Conservation (phyloP, 2,888 invertebrate genomes). For the Hypercompe scribonia region DNA sequence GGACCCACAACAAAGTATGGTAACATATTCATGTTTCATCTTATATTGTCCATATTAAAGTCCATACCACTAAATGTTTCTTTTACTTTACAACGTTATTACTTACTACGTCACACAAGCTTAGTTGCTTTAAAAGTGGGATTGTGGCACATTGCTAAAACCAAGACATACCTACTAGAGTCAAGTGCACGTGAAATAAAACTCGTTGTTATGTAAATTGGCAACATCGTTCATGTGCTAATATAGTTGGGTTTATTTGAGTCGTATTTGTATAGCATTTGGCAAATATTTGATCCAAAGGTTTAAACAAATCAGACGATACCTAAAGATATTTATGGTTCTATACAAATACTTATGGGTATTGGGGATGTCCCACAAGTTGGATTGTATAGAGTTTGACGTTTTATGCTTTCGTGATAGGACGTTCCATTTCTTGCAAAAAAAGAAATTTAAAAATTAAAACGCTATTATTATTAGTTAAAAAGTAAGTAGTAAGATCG, state of each 20-base stretch:
- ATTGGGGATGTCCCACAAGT: neutral
- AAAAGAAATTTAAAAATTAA: too few species aligned
- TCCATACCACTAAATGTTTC: neutral
- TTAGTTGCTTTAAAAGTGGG: conserved; percentile 18
- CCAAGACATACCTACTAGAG: conserved; percentile 25
- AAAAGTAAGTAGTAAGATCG: too few species aligned
- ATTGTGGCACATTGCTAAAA: conserved; percentile 25
- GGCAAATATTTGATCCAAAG: conserved; percentile 5
- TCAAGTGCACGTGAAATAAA: conserved; percentile 42
- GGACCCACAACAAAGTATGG: too few species aligned
- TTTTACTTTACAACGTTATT: neutral
- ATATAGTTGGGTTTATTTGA: neutral
- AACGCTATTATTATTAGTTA: too few species aligned
- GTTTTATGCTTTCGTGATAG: neutral
- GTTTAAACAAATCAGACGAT: neutral
- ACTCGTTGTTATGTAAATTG: conserved; percentile 39
- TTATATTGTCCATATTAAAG: too few species aligned
- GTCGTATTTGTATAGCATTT: neutral
- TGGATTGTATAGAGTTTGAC: neutral
- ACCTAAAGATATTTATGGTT: neutral
- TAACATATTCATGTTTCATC: too few species aligned
- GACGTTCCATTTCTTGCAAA: neutral
- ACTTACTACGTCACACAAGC: neutral
- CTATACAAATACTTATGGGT: neutral
- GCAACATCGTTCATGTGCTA: neutral